phyloP scores from a whole-genome alignment of 2,888 invertebrate species.

The Agrotis ipsilon region DNA sequence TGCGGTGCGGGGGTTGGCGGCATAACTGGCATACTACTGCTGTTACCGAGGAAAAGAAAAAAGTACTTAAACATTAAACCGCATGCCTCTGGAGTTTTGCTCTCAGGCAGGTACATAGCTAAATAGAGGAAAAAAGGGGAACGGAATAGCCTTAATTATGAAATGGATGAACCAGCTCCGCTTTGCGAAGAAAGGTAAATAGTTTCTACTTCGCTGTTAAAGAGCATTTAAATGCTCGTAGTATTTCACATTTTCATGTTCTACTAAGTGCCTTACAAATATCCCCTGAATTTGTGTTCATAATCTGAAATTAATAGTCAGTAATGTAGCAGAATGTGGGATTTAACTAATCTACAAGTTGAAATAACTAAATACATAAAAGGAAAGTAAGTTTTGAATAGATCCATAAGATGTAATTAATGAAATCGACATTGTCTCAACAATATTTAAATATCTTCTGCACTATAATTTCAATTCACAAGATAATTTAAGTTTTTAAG shows the following conservation, averaged over 20 bases:
- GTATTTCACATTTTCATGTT: conserved; percentile 2
- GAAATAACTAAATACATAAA: not conserved
- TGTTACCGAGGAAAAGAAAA: conserved; percentile 61
- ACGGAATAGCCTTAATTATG: conserved; percentile 72
- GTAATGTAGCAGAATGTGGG: not conserved
- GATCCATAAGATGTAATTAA: no score
- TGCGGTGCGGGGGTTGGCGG: conserved; percentile 2
- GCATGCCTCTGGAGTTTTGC: conserved; percentile 56
- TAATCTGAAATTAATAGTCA: conserved; percentile 2
- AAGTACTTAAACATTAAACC: conserved; percentile 67
- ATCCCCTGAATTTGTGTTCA: not conserved
- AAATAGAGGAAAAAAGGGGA: conserved; percentile 63
- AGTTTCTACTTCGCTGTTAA: conserved; percentile 30
- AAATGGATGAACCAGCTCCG: conserved; percentile 66
- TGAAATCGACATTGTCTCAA: not conserved
- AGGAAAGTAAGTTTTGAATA: not conserved
- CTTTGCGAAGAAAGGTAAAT: conserved; percentile 45
- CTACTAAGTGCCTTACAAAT: conserved; percentile 3
- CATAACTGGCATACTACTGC: conserved; percentile 25
- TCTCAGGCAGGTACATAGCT: conserved; percentile 56
- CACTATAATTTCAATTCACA: not conserved
- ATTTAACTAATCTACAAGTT: not conserved
- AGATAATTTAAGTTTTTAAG: conserved; percentile 53
- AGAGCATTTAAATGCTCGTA: conserved; percentile 27
- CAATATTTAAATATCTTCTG: not conserved